Percentiles rank a stretch among this genome's conserved stretches.
Conservation (phyloP, 2,888 invertebrate genomes). For the Cataglyphis cursor region DNA sequence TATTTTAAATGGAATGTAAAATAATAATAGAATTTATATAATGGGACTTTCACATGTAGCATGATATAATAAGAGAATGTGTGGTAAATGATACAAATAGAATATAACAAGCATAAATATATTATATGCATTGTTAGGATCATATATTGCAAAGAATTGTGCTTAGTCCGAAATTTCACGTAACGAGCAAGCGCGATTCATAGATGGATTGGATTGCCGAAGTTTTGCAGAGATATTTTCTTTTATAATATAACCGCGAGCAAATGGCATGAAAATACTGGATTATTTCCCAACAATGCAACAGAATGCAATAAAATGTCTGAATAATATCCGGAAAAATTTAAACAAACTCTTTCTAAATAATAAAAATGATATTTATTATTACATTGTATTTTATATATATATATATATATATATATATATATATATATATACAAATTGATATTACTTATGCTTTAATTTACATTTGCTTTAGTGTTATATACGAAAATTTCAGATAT, state of each 20-base stretch:
- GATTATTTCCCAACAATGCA: neutral
- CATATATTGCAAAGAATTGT: slow-evolving; percentile 27
- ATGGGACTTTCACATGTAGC: neutral
- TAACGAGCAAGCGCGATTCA: slow-evolving; percentile 23
- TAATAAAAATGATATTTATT: neutral
- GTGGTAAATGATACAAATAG: slow-evolving; percentile 22
- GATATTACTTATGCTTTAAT: neutral
- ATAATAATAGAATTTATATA: slow-evolving; percentile 19
- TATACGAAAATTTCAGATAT: neutral
- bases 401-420: too few relatives aligned
- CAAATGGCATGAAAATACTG: neutral
- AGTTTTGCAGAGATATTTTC: slow-evolving; percentile 25
- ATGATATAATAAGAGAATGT: neutral
- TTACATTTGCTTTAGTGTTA: neutral
- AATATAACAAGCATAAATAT: slow-evolving; percentile 33
- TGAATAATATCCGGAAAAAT: neutral
- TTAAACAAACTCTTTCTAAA: neutral
- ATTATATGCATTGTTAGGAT: slow-evolving; percentile 26
- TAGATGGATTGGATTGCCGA: slow-evolving; percentile 23
- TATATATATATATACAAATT: neutral
- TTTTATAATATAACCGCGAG: neutral
- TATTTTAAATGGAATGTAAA: slow-evolving; percentile 15
- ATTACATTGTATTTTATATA: neutral
- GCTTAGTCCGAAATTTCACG: slow-evolving; percentile 27
- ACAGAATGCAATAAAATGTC: neutral